These are phyloP conservation scores for Rotaria sp. DNA, from an alignment of 2,888 invertebrate genomes.

Conservation along the genomic window DNA sequence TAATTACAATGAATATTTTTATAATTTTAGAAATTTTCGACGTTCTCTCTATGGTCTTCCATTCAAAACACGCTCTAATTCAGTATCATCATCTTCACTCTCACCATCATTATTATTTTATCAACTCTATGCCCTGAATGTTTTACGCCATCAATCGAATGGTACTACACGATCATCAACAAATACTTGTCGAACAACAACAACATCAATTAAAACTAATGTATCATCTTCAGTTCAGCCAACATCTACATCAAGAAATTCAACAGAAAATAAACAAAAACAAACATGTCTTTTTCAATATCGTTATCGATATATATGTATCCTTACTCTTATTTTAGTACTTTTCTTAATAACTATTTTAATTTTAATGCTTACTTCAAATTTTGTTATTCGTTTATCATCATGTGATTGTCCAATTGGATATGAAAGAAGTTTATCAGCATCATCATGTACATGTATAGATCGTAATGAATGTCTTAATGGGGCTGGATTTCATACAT, in stretches of 20 bases:
- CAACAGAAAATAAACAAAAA: background rate
- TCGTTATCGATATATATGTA: background rate
- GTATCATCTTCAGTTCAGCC: background rate
- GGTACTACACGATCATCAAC: background rate
- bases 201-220: background rate
- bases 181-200: background rate
- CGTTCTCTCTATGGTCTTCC: background rate
- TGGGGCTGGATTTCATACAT: background rate
- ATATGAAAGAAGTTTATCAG: background rate
- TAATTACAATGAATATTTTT: too few relatives aligned
- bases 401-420: constrained; percentile 8
- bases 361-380: background rate
- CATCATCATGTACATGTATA: background rate
- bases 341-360: background rate
- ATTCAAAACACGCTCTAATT: background rate
- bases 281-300: background rate
- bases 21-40: background rate
- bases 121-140: background rate
- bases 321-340: background rate
- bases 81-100: background rate
- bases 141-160: background rate
- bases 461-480: constrained; percentile 26
- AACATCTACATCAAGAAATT: background rate
- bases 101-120: background rate
- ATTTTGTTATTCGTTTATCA: background rate